Percentiles rank a stretch among this genome's conserved stretches.
Evolutionary conservation across 2,888 invertebrate genomes (phyloP).

Genomic region (Drosophila macrospina): DNA sequence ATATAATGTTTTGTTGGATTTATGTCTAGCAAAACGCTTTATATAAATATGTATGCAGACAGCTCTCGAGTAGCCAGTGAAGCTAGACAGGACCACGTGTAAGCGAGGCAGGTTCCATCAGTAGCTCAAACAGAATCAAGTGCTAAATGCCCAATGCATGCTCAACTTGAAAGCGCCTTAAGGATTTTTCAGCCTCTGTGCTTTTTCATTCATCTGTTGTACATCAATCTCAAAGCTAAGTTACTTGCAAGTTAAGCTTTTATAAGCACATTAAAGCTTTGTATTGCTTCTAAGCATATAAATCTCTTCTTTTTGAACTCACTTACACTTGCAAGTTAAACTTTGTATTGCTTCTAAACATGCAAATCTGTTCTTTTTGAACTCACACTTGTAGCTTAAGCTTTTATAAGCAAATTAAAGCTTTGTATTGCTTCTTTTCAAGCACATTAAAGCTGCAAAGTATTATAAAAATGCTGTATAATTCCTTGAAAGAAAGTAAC

Average conservation of each 20-base stretch:
- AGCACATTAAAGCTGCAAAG: background rate
- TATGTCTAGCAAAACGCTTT: constrained; percentile 65
- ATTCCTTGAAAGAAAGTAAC: too few species aligned
- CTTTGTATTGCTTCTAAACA: too few species aligned
- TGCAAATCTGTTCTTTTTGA: too few species aligned
- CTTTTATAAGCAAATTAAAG: too few species aligned
- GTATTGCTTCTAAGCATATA: too few species aligned
- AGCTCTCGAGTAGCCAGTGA: constrained; percentile 42
- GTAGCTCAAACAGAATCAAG: constrained; percentile 8
- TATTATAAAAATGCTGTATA: too few species aligned
- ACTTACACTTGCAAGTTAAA: too few species aligned
- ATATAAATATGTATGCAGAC: constrained; percentile 64
- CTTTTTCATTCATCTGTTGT: background rate
- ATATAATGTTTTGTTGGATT: constrained; percentile 67
- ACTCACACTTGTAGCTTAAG: too few species aligned
- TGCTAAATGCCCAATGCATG: background rate
- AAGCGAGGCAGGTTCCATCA: constrained; percentile 37
- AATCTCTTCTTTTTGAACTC: too few species aligned
- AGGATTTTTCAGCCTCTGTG: background rate
- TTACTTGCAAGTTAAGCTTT: too few species aligned
- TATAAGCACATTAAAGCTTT: too few species aligned
- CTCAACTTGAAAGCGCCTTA: background rate
- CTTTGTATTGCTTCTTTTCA: background rate
- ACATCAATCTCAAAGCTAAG: too few species aligned
- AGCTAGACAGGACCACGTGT: constrained; percentile 18